Base-by-base conservation (phyloP, 2,888 invertebrate species). In the Drosophila mimetica region DNA sequence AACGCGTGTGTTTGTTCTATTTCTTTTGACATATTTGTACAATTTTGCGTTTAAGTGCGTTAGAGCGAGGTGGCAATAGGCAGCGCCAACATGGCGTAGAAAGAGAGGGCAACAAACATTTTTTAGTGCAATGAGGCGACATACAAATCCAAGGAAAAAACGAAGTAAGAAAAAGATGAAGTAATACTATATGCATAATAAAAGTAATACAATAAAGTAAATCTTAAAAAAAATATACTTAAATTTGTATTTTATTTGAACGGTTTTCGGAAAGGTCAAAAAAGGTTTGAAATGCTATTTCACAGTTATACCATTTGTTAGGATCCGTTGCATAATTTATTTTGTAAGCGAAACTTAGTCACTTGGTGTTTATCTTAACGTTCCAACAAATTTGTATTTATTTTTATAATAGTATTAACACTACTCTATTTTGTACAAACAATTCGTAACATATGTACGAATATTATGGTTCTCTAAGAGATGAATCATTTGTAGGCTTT, bases 181-280 rank as follows among this genome's bases (percentile, higher is more conserved):
- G 30, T 53, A 85, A 50, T 57, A 79, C 34, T 69, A 64, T 78
- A 75, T 66, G 60, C 83, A 76, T 86, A 72, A 82, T 72, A 64
- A 46, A 79, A 71, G 37, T 78, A 71, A 78, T 59, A 54, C 69
- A 79, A 82, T 81, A 82, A 82, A 71, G 58, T 61, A 72, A 71
- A 79, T 48, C 53, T 58, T 25, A 53, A 65, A 61, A 60, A 57
- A 59, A 61, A 57, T 46, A 41, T 25, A 53, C 39, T 30, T 42
- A 42, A 30, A n/a, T 20, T 28, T 0, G 4, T 25, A 4, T 44
- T 25, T 14, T 14, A 25, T 4, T 42, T 8, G 1, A 8, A 4
- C 2, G 8, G 1, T 42, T 4, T 6, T 13, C 2, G 14, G 16
- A 18, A 37, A n/a, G 13, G 1, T n/a, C n/a, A n/a, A n/a, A 34